phyloP scores from a whole-genome alignment of 2,888 invertebrate genomes.

The Thereva nobilitata region DNA sequence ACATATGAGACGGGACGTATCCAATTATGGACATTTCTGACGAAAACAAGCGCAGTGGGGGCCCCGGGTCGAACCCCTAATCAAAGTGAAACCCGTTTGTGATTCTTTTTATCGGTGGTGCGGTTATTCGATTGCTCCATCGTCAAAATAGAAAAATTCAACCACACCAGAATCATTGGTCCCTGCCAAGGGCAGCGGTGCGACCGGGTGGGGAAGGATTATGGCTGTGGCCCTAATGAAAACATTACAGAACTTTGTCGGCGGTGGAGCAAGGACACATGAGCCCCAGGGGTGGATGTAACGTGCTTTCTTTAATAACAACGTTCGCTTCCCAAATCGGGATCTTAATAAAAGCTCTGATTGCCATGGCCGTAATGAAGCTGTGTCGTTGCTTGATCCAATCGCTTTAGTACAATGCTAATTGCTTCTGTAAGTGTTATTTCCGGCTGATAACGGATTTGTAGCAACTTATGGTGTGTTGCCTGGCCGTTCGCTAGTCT shows the following conservation, averaged over 20 bases:
- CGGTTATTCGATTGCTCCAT: constrained; percentile 28
- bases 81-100: constrained; percentile 12
- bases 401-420: constrained; percentile 16
- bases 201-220: constrained; percentile 4
- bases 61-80: too few relatives aligned
- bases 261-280: constrained; percentile 1
- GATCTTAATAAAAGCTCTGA: constrained; percentile 11
- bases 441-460: not conserved
- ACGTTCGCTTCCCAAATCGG: not conserved
- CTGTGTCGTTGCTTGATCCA: constrained; percentile 10
- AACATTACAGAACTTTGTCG: constrained; percentile 26
- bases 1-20: constrained; percentile 21
- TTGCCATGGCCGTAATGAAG: constrained; percentile 24
- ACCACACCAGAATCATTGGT: constrained; percentile 9
- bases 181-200: constrained; percentile 1
- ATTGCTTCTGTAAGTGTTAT: constrained; percentile 21
- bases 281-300: not conserved
- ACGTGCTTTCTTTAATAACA: not conserved
- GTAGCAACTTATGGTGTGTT: too few relatives aligned
- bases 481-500: too few relatives aligned
- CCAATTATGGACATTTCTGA: not conserved
- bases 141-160: constrained; percentile 23
- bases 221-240: constrained; percentile 20
- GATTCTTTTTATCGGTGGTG: constrained; percentile 26
- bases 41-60: not conserved